Base-by-base conservation (phyloP, 2,888 invertebrate species). In the Rhyacophila evoluta region DNA sequence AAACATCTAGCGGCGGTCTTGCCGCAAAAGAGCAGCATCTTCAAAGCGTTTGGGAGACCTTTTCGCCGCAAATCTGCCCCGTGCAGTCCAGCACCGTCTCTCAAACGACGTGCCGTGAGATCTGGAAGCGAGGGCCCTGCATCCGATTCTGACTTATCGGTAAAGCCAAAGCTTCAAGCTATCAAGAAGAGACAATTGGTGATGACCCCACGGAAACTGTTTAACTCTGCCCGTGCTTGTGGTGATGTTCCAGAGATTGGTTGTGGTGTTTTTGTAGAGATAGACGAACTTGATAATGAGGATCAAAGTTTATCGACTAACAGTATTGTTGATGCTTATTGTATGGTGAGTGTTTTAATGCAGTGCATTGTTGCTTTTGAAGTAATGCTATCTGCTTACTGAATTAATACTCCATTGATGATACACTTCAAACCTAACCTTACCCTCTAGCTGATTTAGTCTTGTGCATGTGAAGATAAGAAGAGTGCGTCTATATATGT, bases 1-100 rank as follows among this genome's bases (percentile, higher is more conserved):
- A 88, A 90, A 84, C 89, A 89, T 82, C 91, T 92, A 81, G 91
- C 91, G 84, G 89, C 89, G 74, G 89, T 89, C 84, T 87, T 90
- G 83, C 91, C 91, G 68, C 89, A 90, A n/a, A n/a, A n/a, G 85
- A 87, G 88, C 86, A 90, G 91, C 83, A 89, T 93, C 87, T 92
- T 92, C 86, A 91, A 91, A 86, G 88, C 93, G 85, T 90, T 94
- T 83, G 89, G 91, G 83, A 90, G 93, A 84, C 93, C 93, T 41
- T 94, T 94, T 86, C 89, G 92, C 82, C 92, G 93, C 87, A 93
- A 93, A 87, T 92, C 93, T 38, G 92, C 90, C 28, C 92, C 92
- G 4, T 91, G 92, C 79, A 92, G 92, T 82, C 92, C 92, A 1
- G 88, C 92, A 75, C 91, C 92, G 2, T 91, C 92, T 70, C 90